Evolutionary conservation across 2,888 invertebrate genomes (phyloP), one percentile per base, ranked within the genome.

Genomic region (Drosophila colorata): DNA sequence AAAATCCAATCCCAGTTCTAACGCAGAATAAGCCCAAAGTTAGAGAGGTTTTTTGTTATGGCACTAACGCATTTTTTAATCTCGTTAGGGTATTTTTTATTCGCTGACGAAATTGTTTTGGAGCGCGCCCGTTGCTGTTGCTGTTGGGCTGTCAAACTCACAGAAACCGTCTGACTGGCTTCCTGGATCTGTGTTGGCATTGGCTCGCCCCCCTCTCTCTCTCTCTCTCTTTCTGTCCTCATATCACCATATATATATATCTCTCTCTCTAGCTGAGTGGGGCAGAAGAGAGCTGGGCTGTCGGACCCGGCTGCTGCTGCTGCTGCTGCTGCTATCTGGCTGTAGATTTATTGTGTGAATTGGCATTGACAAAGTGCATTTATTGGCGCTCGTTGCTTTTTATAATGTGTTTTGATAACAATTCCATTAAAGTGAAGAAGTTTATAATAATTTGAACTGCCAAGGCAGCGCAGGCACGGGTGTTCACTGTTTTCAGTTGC

Each of bases 351-450:
- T 90, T 90, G 90, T 90, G 90, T 82, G 78, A 89, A 88, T 85
- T 90, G 90, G 90, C 90, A 90, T 87, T 90, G 90, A 90, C 90
- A 90, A 90, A 90, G 90, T 90, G 90, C 89, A 88, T 81, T 88
- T 82, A 83, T 83, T 83, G 88, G 80, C 79, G 88, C 76, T 85
- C 79, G 78, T 68, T 81, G 77, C 67, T 77, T 81, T 74, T 82
- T 87, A 76, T 83, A 77, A 85, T 77, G 75, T 78, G 83, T 88
- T 83, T 83, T 88, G 90, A 90, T 88, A 90, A 90, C 88, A 88
- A 90, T 88, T 86, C 87, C 88, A 90, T 90, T 90, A 90, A 83
- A 86, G 85, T 80, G 89, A 87, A 90, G 88, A 87, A 90, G 90
- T 89, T 85, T 87, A 87, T 86, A 88, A 88, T 88, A 86, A 79